Percentiles rank a stretch among this genome's conserved stretches.
Evolutionary conservation across 2,113 vertebrate genomes (phyloP).

Genomic region (Helogale parvula): DNA sequence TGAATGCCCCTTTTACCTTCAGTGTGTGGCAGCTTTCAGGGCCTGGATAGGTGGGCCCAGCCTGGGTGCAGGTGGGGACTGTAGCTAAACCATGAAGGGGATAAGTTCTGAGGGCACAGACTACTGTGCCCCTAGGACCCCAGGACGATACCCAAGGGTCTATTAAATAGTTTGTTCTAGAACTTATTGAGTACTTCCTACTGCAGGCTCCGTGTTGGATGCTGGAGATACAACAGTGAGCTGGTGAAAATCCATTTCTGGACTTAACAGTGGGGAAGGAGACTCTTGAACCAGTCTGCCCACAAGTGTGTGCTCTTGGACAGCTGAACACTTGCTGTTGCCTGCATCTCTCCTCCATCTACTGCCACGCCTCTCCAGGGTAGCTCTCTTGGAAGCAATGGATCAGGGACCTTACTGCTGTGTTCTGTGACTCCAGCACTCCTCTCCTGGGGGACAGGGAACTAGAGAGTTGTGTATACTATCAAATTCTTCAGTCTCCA

Average conservation of each 20-base stretch:
- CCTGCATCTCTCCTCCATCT: background rate
- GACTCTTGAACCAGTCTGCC: background rate
- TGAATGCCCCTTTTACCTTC: background rate
- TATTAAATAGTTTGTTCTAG: background rate
- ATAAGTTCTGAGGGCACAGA: background rate
- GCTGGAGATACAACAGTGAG: background rate
- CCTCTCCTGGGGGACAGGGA: background rate
- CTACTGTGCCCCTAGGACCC: background rate
- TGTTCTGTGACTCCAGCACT: too few relatives aligned
- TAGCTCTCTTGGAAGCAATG: background rate
- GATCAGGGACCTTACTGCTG: background rate
- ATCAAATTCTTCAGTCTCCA: background rate
- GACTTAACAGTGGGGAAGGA: background rate
- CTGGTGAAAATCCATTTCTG: background rate
- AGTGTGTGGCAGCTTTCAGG: background rate
- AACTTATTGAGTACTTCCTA: background rate
- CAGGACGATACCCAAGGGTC: background rate
- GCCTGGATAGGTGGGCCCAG: background rate
- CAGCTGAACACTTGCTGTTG: background rate
- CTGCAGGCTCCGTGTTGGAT: background rate
- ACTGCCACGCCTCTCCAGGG: background rate
- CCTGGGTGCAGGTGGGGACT: background rate
- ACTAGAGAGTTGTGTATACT: too few relatives aligned
- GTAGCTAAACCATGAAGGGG: background rate
- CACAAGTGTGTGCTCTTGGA: background rate